Evolutionary conservation across 1,140 invertebrate genomes (phyloP).

Genomic region (Drosophila carrolli): DNA sequence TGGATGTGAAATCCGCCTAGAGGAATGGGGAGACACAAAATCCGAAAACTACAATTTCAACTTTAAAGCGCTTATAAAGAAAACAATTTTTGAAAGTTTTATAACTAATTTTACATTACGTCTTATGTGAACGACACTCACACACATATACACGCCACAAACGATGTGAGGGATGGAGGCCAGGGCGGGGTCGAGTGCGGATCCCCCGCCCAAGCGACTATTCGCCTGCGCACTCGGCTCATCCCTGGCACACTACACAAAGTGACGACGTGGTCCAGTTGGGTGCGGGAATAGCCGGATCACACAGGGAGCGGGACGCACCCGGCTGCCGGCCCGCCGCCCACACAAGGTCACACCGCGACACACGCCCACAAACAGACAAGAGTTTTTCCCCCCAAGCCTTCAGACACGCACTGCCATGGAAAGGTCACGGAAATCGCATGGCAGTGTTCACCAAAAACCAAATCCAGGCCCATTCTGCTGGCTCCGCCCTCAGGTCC

Average conservation of each 20-base stretch:
- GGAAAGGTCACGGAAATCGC: constrained; percentile 66
- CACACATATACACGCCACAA: not conserved
- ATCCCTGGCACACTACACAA: constrained; percentile 56
- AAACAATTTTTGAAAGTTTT: constrained; percentile 79
- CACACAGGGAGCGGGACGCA: constrained; percentile 14
- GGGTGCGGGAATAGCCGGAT: constrained; percentile 56
- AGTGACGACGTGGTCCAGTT: constrained; percentile 20
- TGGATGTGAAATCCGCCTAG: constrained; percentile 45
- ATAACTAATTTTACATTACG: constrained; percentile 76
- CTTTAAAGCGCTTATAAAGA: constrained; percentile 81
- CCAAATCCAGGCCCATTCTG: constrained; percentile 22
- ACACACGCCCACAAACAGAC: constrained; percentile 50
- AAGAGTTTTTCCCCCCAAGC: constrained; percentile 40
- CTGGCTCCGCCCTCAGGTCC: constrained; percentile 1
- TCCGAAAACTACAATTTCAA: constrained; percentile 81
- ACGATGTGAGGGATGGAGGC: not conserved
- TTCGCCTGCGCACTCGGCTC: constrained; percentile 53
- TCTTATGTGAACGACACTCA: constrained; percentile 52
- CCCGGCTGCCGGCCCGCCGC: constrained; percentile 9
- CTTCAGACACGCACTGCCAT: constrained; percentile 51
- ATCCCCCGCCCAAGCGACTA: constrained; percentile 46
- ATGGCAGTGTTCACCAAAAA: constrained; percentile 60
- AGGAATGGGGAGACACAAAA: constrained; percentile 33
- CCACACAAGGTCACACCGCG: constrained; percentile 35
- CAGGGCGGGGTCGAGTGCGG: constrained; percentile 52